Evolutionary conservation across 2,113 vertebrate species (phyloP).

Genomic region (Ophthalmotilapia sp.): DNA sequence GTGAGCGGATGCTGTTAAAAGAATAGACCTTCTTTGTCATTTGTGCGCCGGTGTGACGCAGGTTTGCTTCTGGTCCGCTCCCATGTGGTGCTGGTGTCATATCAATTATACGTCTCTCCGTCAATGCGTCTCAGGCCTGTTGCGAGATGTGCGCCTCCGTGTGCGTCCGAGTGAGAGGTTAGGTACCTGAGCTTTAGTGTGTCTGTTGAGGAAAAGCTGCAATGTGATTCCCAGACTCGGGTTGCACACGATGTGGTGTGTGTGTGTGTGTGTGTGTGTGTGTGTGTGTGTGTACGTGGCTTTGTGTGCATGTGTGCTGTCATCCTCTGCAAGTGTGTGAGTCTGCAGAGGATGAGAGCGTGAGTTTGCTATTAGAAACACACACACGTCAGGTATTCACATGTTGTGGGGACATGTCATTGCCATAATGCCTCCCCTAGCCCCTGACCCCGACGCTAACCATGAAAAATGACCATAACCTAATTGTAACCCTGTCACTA

Average conservation of each 20-base stretch:
- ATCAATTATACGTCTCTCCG: conserved; percentile 19
- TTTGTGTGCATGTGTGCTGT: neutral
- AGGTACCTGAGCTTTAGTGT: neutral
- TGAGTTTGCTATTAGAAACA: neutral
- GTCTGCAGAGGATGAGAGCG: neutral
- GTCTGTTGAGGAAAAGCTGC: neutral
- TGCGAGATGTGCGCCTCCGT: neutral
- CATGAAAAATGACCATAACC: neutral
- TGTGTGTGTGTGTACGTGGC: neutral
- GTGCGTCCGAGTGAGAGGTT: neutral
- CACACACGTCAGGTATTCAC: neutral
- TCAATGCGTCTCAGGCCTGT: conserved; percentile 8
- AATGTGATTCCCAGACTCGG: conserved; percentile 43
- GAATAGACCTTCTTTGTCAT: conserved; percentile 9
- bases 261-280: neutral
- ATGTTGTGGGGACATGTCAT: neutral
- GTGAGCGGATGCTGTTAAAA: neutral
- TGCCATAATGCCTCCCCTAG: neutral
- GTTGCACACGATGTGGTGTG: conserved; percentile 1
- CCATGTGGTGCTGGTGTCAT: conserved; percentile 20
- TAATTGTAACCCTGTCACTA: neutral
- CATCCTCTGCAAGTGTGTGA: neutral
- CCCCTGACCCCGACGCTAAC: fast-evolving
- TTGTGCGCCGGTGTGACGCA: conserved; percentile 17
- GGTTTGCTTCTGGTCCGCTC: neutral